Base-by-base conservation (phyloP, 53 echinoderm and acorn worm genomes). In the Holothuria leucospilota region DNA sequence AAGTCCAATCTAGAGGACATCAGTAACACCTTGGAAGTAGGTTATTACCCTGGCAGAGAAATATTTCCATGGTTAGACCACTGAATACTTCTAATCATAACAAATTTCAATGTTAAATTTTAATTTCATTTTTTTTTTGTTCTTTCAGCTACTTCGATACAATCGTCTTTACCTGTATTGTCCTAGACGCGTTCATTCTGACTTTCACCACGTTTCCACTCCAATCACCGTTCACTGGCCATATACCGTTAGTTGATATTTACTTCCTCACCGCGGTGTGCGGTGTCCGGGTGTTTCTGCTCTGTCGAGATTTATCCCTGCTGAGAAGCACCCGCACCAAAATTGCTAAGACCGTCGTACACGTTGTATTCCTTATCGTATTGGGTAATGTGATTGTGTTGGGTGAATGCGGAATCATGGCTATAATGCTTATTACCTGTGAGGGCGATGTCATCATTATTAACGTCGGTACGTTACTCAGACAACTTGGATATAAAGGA, bases 381-480 rank as follows among this genome's bases (percentile, higher is more conserved):
- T 51, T 87, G 41, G 85, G 69, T 10, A 90, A 85, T 0, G 92
- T 88, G 15, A 63, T 96, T 15, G 27, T 90, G 0, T 85, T 89
- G 7, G 80, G 81, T 28, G 91, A 90, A 78, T 90, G 92, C 34
- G 89, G 85, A 60, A 71, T 90, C 78, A 88, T 96, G 63, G 94
- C 92, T 9, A 72, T 94, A 49, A 89, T 96, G 21, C 51, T 94
- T 52, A 86, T 91, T 1, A 85, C 89, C 12, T 90, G 92, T 30
- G 89, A 89, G 28, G 94, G 94, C 0, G 94, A 94, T 62, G 49
- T 91, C 26, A 11, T 88, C 26, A 72, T 89, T 7, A 77, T 87
- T 20, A 92, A 95, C 82, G 52, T 89, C 16, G 89, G 89, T 20
- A 88, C 89, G 74, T 24, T 95, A 20, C 58, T 91, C 70, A 89